phyloP scores from a whole-genome alignment of 2,113 vertebrate genomes.

The Pungitius pungitius region DNA sequence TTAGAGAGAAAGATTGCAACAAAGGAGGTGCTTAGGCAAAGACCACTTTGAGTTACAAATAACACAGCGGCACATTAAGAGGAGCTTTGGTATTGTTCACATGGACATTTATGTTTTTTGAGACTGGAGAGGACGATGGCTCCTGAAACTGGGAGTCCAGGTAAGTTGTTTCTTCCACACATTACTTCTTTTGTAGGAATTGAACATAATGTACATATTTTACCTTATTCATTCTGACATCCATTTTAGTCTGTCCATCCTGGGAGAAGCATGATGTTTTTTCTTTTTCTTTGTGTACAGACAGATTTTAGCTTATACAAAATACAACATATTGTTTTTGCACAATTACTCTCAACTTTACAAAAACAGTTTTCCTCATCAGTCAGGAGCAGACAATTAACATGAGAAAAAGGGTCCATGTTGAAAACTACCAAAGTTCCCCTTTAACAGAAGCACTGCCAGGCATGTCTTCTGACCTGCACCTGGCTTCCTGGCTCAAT shows the following conservation, averaged over 20 bases:
- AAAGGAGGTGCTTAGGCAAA: not conserved
- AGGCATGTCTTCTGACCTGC: conserved; percentile 45
- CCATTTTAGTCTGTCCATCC: too few relatives aligned
- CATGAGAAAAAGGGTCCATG: not conserved
- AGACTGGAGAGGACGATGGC: not conserved
- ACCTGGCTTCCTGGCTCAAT: conserved; percentile 78
- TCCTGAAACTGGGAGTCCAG: not conserved
- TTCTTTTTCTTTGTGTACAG: too few relatives aligned
- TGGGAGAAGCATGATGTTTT: too few relatives aligned
- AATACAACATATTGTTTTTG: too few relatives aligned
- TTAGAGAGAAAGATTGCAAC: not conserved
- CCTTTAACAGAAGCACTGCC: not conserved
- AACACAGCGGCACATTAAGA: not conserved
- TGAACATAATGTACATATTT: too few relatives aligned
- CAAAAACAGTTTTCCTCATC: not conserved
- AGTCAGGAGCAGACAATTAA: not conserved
- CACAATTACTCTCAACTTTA: not conserved
- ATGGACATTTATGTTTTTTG: not conserved
- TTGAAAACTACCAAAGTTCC: not conserved
- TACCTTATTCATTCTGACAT: too few relatives aligned
- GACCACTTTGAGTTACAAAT: not conserved
- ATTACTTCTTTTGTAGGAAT: too few relatives aligned
- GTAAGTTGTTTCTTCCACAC: too few relatives aligned
- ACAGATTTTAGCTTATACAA: too few relatives aligned
- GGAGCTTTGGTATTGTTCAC: not conserved